A percentile compares a stretch with the other conserved stretches of the same genome.
phyloP scores from a whole-genome alignment of 1,140 invertebrate genomes.

The Drosophila kanapiae region DNA sequence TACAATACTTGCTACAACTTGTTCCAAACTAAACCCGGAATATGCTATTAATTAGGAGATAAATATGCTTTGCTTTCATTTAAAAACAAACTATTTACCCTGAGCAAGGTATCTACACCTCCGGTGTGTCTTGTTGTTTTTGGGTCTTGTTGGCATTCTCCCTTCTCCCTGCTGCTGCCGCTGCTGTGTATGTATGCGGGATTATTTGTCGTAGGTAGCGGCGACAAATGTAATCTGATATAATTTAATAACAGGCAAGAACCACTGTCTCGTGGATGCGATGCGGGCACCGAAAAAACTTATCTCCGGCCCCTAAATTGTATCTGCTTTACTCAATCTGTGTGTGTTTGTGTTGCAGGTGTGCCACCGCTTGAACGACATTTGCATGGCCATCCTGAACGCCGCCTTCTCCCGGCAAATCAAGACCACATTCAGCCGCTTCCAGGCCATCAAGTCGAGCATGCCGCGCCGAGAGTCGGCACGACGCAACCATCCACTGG shows the following conservation, averaged over 20 bases:
- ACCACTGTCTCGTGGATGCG: slow-evolving; percentile 40
- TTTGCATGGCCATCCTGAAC: slow-evolving; percentile 92
- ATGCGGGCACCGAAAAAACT: slow-evolving; percentile 30
- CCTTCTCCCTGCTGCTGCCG: slow-evolving; percentile 1
- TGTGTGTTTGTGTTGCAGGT: slow-evolving; percentile 87
- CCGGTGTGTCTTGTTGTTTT: slow-evolving; percentile 14
- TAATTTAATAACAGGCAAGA: slow-evolving; percentile 64
- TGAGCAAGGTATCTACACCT: slow-evolving; percentile 33
- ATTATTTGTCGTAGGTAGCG: slow-evolving; percentile 60
- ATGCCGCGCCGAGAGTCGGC: slow-evolving; percentile 95
- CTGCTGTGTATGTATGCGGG: slow-evolving; percentile 35
- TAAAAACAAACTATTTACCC: neutral
- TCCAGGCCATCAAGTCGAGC: slow-evolving; percentile 94
- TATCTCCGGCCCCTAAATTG: slow-evolving; percentile 5
- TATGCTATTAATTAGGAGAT: neutral
- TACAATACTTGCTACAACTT: neutral
- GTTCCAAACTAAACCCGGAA: neutral
- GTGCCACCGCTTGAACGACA: slow-evolving; percentile 90
- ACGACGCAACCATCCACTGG: slow-evolving; percentile 92
- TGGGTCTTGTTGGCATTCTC: slow-evolving; percentile 24
- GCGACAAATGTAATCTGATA: slow-evolving; percentile 70
- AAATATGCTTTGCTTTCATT: neutral
- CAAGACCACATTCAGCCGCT: slow-evolving; percentile 91
- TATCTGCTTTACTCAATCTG: slow-evolving; percentile 12
- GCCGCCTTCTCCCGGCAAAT: slow-evolving; percentile 92